Base-by-base conservation (phyloP, 2,888 invertebrate species). In the Odontothrips loti region DNA sequence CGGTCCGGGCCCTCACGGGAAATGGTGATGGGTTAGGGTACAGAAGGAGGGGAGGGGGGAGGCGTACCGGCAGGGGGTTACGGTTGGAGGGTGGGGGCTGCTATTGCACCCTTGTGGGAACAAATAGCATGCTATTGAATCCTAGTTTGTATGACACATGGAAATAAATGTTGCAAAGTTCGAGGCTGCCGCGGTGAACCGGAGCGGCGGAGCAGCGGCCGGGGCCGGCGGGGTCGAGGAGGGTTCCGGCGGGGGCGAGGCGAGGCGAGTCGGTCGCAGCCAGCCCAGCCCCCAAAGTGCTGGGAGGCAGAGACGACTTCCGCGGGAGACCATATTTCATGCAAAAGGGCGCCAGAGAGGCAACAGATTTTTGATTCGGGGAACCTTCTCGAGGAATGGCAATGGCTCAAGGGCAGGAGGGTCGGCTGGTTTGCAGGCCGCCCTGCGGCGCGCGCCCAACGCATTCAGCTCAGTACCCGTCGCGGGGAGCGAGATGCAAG, bases 291-390 rank as follows among this genome's bases (percentile, higher is more conserved):
- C 58, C 20, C 6, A 58, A 58, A 58, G 58, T 15, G 58, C 58
- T 58, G 20, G 20, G 11, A 23, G 23, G 23, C 27, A 23, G 27
- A 75, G 68, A 23, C 68, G 68, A 75, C 68, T 75, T 75, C 27
- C 23, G 68, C 23, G 0, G 68, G 68, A 23, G 68, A 27, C 68
- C 27, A 75, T 75, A 27, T 75, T 75, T 75, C 68, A 75, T 75
- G 68, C 68, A 75, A 75, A 23, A 12, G 23, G 68, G 27, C 68
- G 68, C 11, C 68, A 9, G 27, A 75, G 68, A 1, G 68, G 23
- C 68, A 75, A 75, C 68, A 75, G 68, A 75, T 75, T 75, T 75
- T 75, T 75, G 68, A 75, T 75, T 75, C 27, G 68, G 27, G 68
- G 68, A 27, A 75, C 12, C 11, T 23, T 23, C 68, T n/a, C 15